Evolutionary conservation across 2,797 vertebrate species (phyloP).

Genomic region (Phoeniculus purpureus): DNA sequence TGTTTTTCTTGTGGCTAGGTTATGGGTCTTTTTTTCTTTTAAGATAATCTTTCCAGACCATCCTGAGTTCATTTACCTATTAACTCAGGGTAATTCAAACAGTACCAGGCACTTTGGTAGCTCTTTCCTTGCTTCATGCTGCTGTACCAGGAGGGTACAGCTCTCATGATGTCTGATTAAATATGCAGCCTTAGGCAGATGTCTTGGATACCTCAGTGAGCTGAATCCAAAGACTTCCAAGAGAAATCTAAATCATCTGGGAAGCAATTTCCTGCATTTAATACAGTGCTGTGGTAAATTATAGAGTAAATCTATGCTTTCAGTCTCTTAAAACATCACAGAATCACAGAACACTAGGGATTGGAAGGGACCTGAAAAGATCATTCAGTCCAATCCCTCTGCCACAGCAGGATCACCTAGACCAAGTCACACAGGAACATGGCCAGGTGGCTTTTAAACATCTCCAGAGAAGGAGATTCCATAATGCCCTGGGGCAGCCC

Average conservation of each 20-base stretch:
- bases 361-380: too few species aligned
- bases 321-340: background rate
- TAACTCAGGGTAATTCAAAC: background rate
- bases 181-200: background rate
- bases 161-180: background rate
- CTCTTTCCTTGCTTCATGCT: background rate
- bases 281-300: background rate
- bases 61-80: background rate
- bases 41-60: background rate
- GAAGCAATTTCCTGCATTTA: background rate
- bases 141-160: background rate
- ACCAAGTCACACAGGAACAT: too few species aligned
- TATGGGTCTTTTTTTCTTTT: background rate
- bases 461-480: too few species aligned
- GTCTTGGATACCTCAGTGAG: background rate
- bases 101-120: background rate
- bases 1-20: background rate
- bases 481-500: too few species aligned
- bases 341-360: too few species aligned
- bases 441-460: too few species aligned
- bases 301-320: background rate
- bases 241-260: background rate
- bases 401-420: too few species aligned
- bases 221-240: background rate
- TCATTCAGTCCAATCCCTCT: too few species aligned